Base-by-base conservation (phyloP, 1,140 invertebrate genomes). In the Psilanteris sp. region DNA sequence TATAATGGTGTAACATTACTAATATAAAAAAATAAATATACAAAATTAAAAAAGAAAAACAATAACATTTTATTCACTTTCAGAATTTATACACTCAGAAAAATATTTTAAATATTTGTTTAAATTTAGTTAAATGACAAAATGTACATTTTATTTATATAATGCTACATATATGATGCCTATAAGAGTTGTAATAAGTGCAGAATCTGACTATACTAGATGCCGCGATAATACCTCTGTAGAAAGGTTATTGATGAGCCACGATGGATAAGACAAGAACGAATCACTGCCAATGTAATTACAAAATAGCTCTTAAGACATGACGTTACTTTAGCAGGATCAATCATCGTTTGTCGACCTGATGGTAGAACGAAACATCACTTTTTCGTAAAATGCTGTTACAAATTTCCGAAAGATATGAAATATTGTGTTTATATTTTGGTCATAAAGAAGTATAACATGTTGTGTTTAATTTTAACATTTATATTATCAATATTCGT, bases 261-360 rank as follows among this genome's bases (percentile, higher is more conserved):
- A 54, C 62, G 78, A 85, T 86, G 83, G 84, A 84, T 83, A 84
- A 87, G 86, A 85, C 71, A 79, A 72, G 80, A 81, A 78, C 77
- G 82, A 85, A 86, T 85, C 83, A 82, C 82, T 84, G 82, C 76
- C 79, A 76, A 79, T 81, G 80, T 87, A 88, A 88, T 88, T 87
- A 85, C 84, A 82, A 87, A 87, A 88, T 87, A 84, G 83, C 84
- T 80, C 79, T 80, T 80, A 81, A 54, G 75, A 77, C 48, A 41
- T 72, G 67, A 68, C 75, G 73, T 82, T 83, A 83, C 80, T 81
- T 78, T 73, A 70, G 77, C 61, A 59, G 81, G 76, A 85, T 86
- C 83, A 78, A 85, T 85, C 83, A 85, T 85, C 79, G 78, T 82
- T 79, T 74, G 61, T 77, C 77, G 57, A 79, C 67, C 61, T 57